These are phyloP conservation scores for Drosophila hydei DNA, from an alignment of 1,140 invertebrate genomes.

Conservation along the genomic window DNA sequence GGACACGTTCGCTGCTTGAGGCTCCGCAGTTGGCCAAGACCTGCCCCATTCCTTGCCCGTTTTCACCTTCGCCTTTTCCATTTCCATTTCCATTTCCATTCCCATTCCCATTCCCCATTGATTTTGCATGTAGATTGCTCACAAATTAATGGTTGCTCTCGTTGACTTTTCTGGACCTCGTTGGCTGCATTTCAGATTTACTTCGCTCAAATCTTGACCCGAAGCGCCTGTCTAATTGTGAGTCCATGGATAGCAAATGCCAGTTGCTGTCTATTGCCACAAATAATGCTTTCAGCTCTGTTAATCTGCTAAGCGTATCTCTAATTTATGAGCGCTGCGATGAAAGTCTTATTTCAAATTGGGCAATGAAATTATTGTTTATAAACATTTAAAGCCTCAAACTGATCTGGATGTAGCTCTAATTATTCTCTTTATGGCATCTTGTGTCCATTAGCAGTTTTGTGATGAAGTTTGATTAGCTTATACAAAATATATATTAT, in stretches of 20 bases:
- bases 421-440: neutral
- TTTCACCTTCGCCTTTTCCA: neutral
- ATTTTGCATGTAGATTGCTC: constrained; percentile 62
- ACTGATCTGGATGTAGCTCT: neutral
- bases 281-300: neutral
- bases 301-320: neutral
- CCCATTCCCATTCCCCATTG: constrained; percentile 29
- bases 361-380: neutral
- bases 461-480: neutral
- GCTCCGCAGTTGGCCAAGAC: neutral
- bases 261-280: neutral
- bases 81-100: neutral
- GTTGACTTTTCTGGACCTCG: constrained; percentile 34
- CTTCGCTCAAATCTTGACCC: constrained; percentile 1
- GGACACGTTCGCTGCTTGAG: constrained; percentile 11
- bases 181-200: constrained; percentile 43
- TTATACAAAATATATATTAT: constrained; percentile 1
- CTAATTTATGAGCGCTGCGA: constrained; percentile 8
- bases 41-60: neutral
- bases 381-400: neutral
- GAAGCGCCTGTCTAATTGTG: constrained; percentile 37
- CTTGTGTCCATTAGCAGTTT: neutral
- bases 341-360: neutral
- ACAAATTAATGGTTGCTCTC: constrained; percentile 58
- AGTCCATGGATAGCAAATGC: constrained; percentile 29